Conservation (phyloP, 1,140 invertebrate species). For the Cheumatopsyche charites region DNA sequence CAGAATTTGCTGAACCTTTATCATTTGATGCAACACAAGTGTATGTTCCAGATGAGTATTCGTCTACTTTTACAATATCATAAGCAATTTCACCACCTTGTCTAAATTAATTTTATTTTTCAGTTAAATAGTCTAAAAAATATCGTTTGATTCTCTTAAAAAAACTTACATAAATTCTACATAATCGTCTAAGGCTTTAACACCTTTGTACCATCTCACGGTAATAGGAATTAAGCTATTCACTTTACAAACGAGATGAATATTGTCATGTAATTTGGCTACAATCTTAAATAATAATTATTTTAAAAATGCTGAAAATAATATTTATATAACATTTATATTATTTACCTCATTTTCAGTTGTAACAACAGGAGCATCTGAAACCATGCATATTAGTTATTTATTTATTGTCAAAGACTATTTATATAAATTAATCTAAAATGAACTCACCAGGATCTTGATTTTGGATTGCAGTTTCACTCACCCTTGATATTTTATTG, state of each 20-base stretch:
- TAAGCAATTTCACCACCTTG: neutral
- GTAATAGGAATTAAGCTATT: neutral
- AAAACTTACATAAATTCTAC: neutral
- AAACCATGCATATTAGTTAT: too few species aligned
- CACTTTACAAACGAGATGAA: neutral
- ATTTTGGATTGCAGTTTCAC: neutral
- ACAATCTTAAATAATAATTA: neutral
- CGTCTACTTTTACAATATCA: neutral
- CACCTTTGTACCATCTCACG: conserved; percentile 1
- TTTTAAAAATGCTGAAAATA: neutral
- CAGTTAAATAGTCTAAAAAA: neutral
- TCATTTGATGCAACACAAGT: neutral
- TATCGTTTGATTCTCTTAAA: neutral
- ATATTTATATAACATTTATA: neutral
- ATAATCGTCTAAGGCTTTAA: neutral
- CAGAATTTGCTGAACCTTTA: neutral
- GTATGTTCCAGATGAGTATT: neutral
- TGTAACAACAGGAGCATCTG: neutral
- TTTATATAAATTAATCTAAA: neutral
- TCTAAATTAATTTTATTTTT: neutral
- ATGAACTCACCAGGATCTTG: neutral
- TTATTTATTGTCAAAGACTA: neutral
- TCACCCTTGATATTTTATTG: neutral
- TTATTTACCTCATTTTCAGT: neutral
- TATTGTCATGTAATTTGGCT: neutral